Percentiles rank a stretch among this genome's conserved stretches.
Conservation (phyloP, 2,113 vertebrate genomes). For the Rhagologus leucostigma region DNA sequence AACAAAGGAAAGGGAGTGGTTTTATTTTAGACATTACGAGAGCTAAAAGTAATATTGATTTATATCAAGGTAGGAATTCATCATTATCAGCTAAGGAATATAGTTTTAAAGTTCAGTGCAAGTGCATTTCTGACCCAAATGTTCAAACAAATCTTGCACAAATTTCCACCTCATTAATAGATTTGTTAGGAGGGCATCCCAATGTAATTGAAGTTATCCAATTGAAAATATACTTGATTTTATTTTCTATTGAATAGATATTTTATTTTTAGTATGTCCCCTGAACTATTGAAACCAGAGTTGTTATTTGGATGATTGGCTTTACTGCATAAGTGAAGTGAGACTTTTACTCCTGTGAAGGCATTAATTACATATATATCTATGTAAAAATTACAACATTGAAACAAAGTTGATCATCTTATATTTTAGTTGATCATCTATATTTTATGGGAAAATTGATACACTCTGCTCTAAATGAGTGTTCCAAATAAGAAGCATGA, state of each 20-base stretch:
- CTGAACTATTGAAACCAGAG: neutral
- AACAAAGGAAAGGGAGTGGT: rapidly evolving
- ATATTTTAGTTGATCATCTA: too few relatives aligned
- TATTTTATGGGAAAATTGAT: neutral
- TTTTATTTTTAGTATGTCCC: neutral
- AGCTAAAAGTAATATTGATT: neutral
- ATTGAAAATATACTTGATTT: neutral
- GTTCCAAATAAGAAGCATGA: neutral
- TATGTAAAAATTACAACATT: neutral
- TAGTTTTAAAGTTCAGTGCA: neutral
- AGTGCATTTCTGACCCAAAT: neutral
- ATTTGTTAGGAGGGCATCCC: neutral
- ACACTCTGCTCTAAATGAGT: neutral
- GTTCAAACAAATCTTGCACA: neutral
- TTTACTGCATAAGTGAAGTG: neutral
- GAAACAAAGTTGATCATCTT: neutral
- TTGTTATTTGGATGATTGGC: neutral
- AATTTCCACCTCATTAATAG: neutral
- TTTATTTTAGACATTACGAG: neutral
- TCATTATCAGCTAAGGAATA: neutral
- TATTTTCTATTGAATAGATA: neutral
- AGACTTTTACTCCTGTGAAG: neutral
- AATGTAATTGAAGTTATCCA: neutral
- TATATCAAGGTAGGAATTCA: neutral
- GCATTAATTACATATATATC: neutral